Base-by-base conservation (phyloP, 2,888 invertebrate species). In the Luffia ferchaultella region DNA sequence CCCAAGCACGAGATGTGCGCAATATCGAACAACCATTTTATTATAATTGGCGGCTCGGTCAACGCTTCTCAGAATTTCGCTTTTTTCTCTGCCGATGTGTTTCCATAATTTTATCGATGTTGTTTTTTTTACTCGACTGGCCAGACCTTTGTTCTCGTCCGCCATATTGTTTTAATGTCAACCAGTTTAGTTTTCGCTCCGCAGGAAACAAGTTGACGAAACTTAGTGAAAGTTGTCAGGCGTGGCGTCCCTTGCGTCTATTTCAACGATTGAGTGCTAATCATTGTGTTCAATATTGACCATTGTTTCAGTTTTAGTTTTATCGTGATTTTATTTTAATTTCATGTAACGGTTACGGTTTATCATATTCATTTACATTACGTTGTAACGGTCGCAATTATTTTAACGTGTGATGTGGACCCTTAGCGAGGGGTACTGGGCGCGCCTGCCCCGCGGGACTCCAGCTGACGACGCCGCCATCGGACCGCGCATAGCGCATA, bases 1-100 rank as follows among this genome's bases (percentile, higher is more conserved):
- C n/a, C n/a, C n/a, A n/a, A n/a, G n/a, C n/a, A n/a, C n/a, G n/a
- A n/a, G n/a, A 16, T 30, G 48, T 41, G 18, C 48, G 70, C 67
- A 59, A 70, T 76, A 76, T 77, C 73, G 75, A 75, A 70, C 71
- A 68, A 68, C 71, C 66, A 71, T 77, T 77, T 79, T 76, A 76
- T 75, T 74, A 80, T 80, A 82, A 82, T 79, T 78, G 79, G 76
- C 73, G 62, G 61, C 63, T 16, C 75, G 76, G 76, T 73, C 75
- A 74, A 71, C 70, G 73, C 63, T 80, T 77, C 79, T 75, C 69
- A 73, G 78, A 79, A 76, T 73, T 67, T 65, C 58, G 65, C 65
- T 70, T 74, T 72, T 76, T 69, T 67, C 60, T 30, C 30, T 3
- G 30, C 12, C 30, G 30, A 62, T 73, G 76, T 76, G 71, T 75